Evolutionary conservation across 2,797 vertebrate species (phyloP).

Genomic region (Hemibagrus guttatus): DNA sequence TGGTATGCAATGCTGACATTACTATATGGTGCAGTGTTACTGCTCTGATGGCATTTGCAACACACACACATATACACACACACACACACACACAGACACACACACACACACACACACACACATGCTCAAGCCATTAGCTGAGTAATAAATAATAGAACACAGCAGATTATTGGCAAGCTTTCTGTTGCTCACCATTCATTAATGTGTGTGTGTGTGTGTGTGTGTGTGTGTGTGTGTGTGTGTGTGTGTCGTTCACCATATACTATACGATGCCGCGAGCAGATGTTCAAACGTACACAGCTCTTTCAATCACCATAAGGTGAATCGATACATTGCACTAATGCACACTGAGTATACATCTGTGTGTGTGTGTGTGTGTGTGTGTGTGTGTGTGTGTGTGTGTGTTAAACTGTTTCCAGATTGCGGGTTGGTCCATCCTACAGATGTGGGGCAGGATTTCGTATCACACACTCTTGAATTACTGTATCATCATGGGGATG

Average conservation of each 20-base stretch:
- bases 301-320: slow-evolving; percentile 23
- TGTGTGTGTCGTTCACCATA: slow-evolving; percentile 19
- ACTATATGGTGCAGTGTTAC: slow-evolving; percentile 12
- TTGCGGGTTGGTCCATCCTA: slow-evolving; percentile 13
- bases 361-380: slow-evolving; percentile 26
- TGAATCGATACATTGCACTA: slow-evolving; percentile 7
- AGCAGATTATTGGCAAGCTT: slow-evolving; percentile 52
- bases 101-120: slow-evolving; percentile 41
- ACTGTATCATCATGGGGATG: not conserved
- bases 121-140: slow-evolving; percentile 48
- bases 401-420: slow-evolving; percentile 24
- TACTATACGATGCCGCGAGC: slow-evolving; percentile 2
- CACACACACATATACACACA: not conserved
- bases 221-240: slow-evolving; percentile 24
- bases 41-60: slow-evolving; percentile 13
- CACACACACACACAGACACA: slow-evolving; percentile 29
- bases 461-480: not conserved
- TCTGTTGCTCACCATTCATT: slow-evolving; percentile 34
- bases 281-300: slow-evolving; percentile 32
- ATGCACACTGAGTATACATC: slow-evolving; percentile 34
- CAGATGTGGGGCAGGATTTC: slow-evolving; percentile 38
- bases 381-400: slow-evolving; percentile 52
- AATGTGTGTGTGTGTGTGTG: slow-evolving; percentile 39
- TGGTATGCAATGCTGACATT: slow-evolving; percentile 3
- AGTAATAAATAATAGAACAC: slow-evolving; percentile 58